Percentiles rank a stretch among this genome's conserved stretches.
These are phyloP conservation scores for Polydrusus pterygomalis DNA, from an alignment of 2,888 invertebrate species.

Conservation along the genomic window DNA sequence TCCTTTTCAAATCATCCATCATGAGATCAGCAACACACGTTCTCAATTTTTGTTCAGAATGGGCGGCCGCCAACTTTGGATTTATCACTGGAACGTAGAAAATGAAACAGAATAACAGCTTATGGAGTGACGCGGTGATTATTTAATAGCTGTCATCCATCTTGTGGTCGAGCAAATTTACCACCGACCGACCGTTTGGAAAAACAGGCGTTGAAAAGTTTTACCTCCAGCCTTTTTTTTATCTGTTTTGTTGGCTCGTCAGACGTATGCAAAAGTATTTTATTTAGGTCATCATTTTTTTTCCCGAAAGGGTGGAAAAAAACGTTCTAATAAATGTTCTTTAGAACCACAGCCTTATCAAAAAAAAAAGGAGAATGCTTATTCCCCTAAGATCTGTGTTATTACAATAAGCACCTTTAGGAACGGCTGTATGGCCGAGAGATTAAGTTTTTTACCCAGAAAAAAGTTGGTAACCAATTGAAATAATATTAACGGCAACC, in stretches of 20 bases:
- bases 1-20: slow-evolving; percentile 72
- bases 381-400: too few species aligned
- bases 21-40: slow-evolving; percentile 70
- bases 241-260: not conserved
- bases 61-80: slow-evolving; percentile 59
- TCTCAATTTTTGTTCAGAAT: slow-evolving; percentile 63
- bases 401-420: too few species aligned
- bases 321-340: too few species aligned
- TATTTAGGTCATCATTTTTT: not conserved
- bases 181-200: not conserved
- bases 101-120: slow-evolving; percentile 61
- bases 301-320: too few species aligned
- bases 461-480: too few species aligned
- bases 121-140: slow-evolving; percentile 62
- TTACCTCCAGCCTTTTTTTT: not conserved
- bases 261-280: slow-evolving; percentile 7
- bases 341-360: too few species aligned
- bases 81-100: slow-evolving; percentile 55
- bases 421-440: too few species aligned
- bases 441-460: too few species aligned
- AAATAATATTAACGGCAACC: too few species aligned
- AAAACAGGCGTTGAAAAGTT: slow-evolving; percentile 24
- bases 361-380: too few species aligned
- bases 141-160: slow-evolving; percentile 63
- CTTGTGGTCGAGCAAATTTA: slow-evolving; percentile 51